Evolutionary conservation across 2,113 vertebrate species (phyloP).

Genomic region (Peromyscus californicus): DNA sequence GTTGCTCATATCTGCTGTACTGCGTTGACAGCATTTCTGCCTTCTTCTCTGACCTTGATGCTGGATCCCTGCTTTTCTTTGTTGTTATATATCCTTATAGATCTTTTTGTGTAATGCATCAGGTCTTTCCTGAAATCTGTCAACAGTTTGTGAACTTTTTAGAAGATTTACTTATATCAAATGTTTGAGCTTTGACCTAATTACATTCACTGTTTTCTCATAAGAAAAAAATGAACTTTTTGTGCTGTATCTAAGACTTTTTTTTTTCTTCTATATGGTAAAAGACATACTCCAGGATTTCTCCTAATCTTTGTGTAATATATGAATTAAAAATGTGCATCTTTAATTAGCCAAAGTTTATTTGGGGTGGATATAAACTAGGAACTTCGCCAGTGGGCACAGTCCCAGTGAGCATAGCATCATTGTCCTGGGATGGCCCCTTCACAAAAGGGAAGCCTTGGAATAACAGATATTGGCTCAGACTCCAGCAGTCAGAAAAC

Average conservation of each 20-base stretch:
- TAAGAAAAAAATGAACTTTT: not conserved
- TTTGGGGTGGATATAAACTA: not conserved
- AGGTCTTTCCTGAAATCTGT: not conserved
- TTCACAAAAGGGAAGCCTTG: not conserved
- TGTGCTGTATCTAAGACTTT: not conserved
- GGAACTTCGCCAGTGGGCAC: not conserved
- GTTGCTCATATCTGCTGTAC: not conserved
- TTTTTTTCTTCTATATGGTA: not conserved
- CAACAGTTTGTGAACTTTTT: too few species aligned
- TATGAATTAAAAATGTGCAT: not conserved
- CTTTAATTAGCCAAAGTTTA: not conserved
- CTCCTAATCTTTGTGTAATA: not conserved
- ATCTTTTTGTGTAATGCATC: too few species aligned
- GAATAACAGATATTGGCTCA: not conserved
- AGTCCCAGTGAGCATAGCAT: not conserved
- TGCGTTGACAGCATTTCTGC: not conserved
- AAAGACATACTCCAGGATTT: not conserved
- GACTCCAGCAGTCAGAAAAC: not conserved
- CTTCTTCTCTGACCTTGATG: not conserved
- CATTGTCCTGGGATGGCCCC: not conserved
- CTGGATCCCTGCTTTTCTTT: accelerated
- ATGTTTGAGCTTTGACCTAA: not conserved
- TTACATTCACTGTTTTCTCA: not conserved
- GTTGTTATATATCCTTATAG: too few species aligned
- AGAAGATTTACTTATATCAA: not conserved